Percentiles rank a stretch among this genome's conserved stretches.
Conservation (phyloP, 2,797 vertebrate species). For the Meda fulgida region DNA sequence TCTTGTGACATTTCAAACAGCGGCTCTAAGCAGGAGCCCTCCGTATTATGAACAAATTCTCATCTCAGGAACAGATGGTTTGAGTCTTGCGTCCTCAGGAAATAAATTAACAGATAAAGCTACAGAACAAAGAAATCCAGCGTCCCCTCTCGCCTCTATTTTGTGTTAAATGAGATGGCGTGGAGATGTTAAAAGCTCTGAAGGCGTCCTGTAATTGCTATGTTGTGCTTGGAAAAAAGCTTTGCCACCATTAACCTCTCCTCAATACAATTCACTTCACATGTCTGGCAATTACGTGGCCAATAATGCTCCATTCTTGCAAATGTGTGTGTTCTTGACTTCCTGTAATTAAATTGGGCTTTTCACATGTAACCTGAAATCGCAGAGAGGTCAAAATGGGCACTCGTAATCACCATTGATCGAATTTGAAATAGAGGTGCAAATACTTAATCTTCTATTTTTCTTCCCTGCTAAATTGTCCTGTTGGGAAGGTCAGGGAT, state of each 20-base stretch:
- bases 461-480: conserved; percentile 62
- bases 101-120: conserved; percentile 53
- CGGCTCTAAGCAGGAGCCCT: conserved; percentile 17
- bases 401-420: conserved; percentile 68
- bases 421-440: conserved; percentile 69
- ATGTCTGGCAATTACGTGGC: conserved; percentile 72
- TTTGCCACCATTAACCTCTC: conserved; percentile 82
- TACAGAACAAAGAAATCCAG: conserved; percentile 54
- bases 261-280: conserved; percentile 76
- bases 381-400: conserved; percentile 66
- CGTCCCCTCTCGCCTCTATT: conserved; percentile 53
- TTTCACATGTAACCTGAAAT: conserved; percentile 76
- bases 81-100: conserved; percentile 48
- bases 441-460: conserved; percentile 61
- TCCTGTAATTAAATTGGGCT: conserved; percentile 78
- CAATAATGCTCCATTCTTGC: conserved; percentile 67
- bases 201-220: conserved; percentile 82
- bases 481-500: conserved; percentile 59
- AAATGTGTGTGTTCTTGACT: conserved; percentile 71
- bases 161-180: conserved; percentile 69
- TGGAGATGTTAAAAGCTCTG: conserved; percentile 78
- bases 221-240: conserved; percentile 80
- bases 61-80: conserved; percentile 53
- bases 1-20: conserved; percentile 40
- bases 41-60: conserved; percentile 19